Evolutionary conservation across 2,113 vertebrate genomes (phyloP), one percentile per base, ranked within the genome.

Genomic region (Pollachius pollachius): DNA sequence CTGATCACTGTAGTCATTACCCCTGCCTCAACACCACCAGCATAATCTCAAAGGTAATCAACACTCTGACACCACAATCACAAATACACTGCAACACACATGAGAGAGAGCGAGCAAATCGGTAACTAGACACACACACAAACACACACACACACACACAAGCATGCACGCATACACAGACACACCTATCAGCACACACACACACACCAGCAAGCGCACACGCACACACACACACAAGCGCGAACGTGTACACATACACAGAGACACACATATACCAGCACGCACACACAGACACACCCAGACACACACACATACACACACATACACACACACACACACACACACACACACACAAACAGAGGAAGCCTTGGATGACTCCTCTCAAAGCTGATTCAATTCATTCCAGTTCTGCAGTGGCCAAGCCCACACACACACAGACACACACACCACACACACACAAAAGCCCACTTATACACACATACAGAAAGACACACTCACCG

Each of bases 361-460:
- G 78, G 63, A 16, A 71, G 79, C 81, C 79, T 72, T 83, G 76
- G 70, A 87, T 77, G 63, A 17, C 69, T 62, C 59, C 27, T 48
- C 61, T 86, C 81, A 86, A 79, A 89, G 78, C 73, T 62, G 70
- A 67, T 68, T 48, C 25, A 79, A 77, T 82, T 87, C 73, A 84
- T 78, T 87, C 66, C 72, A 76, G 69, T 72, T 80, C 69, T 18
- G 71, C 74, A 78, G 54, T 70, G 68, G 6, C 9, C 52, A 52
- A 13, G 52, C 17, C 17, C 5, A 15, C 54, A n/a, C 54, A n/a
- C 54, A n/a, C 54, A n/a, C 52, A 54, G 3, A 54, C 52, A 54
- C 52, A 13, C 52, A 54, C 52, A 54, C n/a, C 54, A 56, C 54
- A 56, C 54, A 56, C 54, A 56, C 54, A 56, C 54, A 27, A 27